Evolutionary conservation across 2,888 invertebrate genomes (phyloP).

Genomic region (Drosophila neutralis): DNA sequence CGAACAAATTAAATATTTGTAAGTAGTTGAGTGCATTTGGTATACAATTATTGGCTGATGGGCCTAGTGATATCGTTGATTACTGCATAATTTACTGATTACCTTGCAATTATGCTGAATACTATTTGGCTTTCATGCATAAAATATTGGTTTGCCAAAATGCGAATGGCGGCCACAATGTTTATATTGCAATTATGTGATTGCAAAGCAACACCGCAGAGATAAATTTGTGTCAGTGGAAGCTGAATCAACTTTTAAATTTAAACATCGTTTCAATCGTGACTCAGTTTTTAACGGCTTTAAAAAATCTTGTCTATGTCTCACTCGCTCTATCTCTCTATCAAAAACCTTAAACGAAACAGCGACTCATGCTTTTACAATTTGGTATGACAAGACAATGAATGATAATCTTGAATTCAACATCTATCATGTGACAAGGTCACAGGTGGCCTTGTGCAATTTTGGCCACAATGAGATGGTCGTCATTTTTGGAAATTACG

Average conservation of each 20-base stretch:
- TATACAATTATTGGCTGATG: slow-evolving; percentile 33
- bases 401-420: background rate
- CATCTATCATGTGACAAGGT: background rate
- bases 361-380: background rate
- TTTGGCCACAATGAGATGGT: slow-evolving; percentile 30
- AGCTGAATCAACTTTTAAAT: background rate
- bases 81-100: background rate
- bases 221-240: background rate
- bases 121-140: slow-evolving; percentile 3
- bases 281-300: background rate
- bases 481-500: slow-evolving; percentile 18
- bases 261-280: background rate
- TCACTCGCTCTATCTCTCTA: background rate
- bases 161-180: slow-evolving; percentile 31
- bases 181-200: slow-evolving; percentile 31
- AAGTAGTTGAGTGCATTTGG: slow-evolving; percentile 11
- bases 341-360: background rate
- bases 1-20: background rate
- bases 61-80: slow-evolving; percentile 26
- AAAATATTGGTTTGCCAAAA: slow-evolving; percentile 35
- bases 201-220: background rate
- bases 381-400: background rate
- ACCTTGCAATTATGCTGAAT: background rate
- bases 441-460: slow-evolving; percentile 14
- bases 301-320: background rate